Percentiles rank a stretch among this genome's conserved stretches.
These are phyloP conservation scores for Microcebus griseorufus DNA, from an alignment of 2,113 vertebrate genomes.

Conservation along the genomic window DNA sequence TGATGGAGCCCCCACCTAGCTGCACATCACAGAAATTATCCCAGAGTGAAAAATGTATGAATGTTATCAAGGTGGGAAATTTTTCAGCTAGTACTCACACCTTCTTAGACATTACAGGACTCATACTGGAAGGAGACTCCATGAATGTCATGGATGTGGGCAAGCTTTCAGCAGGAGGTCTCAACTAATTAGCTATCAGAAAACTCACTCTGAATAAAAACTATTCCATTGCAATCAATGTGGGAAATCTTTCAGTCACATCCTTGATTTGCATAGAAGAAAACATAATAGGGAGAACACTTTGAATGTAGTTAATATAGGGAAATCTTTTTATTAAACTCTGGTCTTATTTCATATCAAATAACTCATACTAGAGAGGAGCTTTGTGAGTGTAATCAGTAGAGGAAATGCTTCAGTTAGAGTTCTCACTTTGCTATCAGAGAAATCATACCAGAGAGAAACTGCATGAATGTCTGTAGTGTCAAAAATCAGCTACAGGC, in stretches of 20 bases:
- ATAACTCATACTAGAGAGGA: neutral
- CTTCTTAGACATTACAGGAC: neutral
- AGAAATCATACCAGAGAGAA: conserved; percentile 41
- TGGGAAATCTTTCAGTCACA: neutral
- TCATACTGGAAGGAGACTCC: neutral
- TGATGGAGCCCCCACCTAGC: conserved; percentile 56
- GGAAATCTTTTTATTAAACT: neutral
- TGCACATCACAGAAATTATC: neutral
- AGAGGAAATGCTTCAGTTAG: neutral
- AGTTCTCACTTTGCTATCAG: conserved; percentile 14
- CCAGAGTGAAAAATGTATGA: neutral
- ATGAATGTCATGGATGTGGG: neutral
- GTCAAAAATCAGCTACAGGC: neutral
- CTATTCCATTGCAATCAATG: neutral
- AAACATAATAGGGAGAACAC: neutral
- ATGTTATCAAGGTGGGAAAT: neutral
- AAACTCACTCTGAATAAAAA: conserved; percentile 7
- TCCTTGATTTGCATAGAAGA: neutral
- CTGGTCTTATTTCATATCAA: neutral
- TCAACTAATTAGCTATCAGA: conserved; percentile 48
- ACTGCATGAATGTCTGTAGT: neutral
- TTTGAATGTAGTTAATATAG: neutral
- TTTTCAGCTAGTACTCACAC: neutral
- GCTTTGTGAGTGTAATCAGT: neutral
- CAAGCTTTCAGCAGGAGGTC: neutral